Evolutionary conservation across 2,113 vertebrate species (phyloP).

Genomic region (Malurus elegans): DNA sequence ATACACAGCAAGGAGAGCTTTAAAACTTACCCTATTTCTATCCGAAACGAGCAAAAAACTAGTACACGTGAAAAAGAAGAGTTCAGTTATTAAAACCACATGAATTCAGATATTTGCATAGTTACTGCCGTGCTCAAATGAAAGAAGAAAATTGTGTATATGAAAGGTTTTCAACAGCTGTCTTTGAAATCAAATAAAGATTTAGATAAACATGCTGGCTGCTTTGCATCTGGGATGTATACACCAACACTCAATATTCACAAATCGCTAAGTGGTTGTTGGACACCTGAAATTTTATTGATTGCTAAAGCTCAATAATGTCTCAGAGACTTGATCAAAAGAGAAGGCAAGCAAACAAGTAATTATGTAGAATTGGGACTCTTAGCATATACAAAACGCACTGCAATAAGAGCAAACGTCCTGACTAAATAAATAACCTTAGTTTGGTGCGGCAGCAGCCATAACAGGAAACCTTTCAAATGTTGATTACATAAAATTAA

Average conservation of each 20-base stretch:
- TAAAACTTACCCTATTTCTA: not conserved
- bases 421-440: not conserved
- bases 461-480: conserved; percentile 31
- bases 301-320: not conserved
- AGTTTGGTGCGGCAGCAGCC: not conserved
- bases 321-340: conserved; percentile 16
- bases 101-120: not conserved
- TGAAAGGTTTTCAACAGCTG: not conserved
- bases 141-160: conserved; percentile 17
- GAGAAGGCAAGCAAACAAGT: not conserved
- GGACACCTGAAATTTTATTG: conserved; percentile 12
- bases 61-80: not conserved
- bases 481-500: not conserved
- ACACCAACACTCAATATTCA: not conserved
- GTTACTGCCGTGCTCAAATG: not conserved
- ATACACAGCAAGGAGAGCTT: not conserved
- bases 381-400: not conserved
- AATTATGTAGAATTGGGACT: not conserved
- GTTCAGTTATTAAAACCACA: conserved; percentile 8
- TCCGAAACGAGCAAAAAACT: not conserved
- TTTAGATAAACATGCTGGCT: not conserved
- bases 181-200: conserved; percentile 20
- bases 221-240: not conserved
- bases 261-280: not conserved
- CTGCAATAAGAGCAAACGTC: not conserved